These are phyloP conservation scores for Drosophila guanche DNA, from an alignment of 1,140 invertebrate genomes.

Conservation along the genomic window DNA sequence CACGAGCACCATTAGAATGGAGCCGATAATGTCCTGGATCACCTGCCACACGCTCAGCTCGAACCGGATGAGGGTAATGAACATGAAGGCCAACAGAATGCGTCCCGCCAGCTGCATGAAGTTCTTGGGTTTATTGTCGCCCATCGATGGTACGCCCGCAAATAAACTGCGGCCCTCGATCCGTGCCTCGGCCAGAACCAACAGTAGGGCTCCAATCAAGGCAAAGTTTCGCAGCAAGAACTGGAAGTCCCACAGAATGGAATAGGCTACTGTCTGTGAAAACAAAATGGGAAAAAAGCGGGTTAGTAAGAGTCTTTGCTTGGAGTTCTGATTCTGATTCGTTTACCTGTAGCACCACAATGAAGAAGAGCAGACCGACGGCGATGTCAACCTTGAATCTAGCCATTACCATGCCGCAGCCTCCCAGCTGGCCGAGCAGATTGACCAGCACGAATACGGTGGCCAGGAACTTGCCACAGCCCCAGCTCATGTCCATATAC, in stretches of 20 bases:
- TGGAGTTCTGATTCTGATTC: slow-evolving; percentile 36
- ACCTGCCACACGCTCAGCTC: slow-evolving; percentile 96
- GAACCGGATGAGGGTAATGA: slow-evolving; percentile 97
- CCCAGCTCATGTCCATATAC: slow-evolving; percentile 99
- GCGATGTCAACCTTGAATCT: slow-evolving; percentile 97
- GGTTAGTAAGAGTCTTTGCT: not conserved
- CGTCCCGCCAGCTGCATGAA: slow-evolving; percentile 98
- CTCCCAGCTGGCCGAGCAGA: slow-evolving; percentile 96
- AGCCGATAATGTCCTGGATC: slow-evolving; percentile 95
- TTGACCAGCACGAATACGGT: slow-evolving; percentile 96
- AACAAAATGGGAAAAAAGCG: slow-evolving; percentile 25
- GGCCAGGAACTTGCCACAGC: slow-evolving; percentile 95
- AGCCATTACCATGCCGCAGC: slow-evolving; percentile 97
- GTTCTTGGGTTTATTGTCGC: slow-evolving; percentile 98
- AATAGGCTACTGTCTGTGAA: slow-evolving; percentile 96
- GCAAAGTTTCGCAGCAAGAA: slow-evolving; percentile 98
- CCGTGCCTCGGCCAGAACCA: slow-evolving; percentile 97
- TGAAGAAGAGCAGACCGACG: slow-evolving; percentile 97
- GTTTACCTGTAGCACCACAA: slow-evolving; percentile 95
- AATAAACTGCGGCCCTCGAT: slow-evolving; percentile 96
- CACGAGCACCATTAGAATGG: slow-evolving; percentile 97
- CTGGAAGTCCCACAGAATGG: slow-evolving; percentile 98
- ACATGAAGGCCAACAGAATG: slow-evolving; percentile 99
- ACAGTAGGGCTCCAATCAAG: slow-evolving; percentile 96
- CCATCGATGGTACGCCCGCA: slow-evolving; percentile 98